Evolutionary conservation across 2,113 vertebrate species (phyloP), one percentile per base, ranked within the genome.

Genomic region (Takifugu bimaculatus): DNA sequence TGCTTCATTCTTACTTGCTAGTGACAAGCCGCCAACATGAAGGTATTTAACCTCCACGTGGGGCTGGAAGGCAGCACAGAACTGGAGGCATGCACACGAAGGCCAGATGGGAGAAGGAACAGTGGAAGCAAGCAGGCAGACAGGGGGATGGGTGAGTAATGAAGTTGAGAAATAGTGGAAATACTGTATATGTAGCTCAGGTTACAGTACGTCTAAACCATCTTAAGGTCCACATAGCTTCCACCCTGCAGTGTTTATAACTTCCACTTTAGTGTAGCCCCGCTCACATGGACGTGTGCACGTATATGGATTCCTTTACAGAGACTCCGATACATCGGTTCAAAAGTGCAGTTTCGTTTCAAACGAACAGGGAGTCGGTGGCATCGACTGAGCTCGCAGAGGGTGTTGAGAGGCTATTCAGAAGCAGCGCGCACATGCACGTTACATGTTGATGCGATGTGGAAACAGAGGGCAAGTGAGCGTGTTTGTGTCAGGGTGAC

Each of bases 311-410:
- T 74, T 78, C 60, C 76, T 80, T 78, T 70, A 77, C 58, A 77
- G 61, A 65, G 67, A 70, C 60, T 87, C 80, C 74, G 78, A 72
- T 68, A 75, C 67, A 59, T 62, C 13, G 52, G 74, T 60, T 83
- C 73, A 80, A 72, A 85, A 85, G 84, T 81, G 72, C 74, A 79
- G 70, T 81, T 81, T 79, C 78, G 81, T 79, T 83, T 73, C 69
- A 77, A 77, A 61, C 63, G 32, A 49, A 56, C 64, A 77, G 75
- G 64, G 59, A 85, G 69, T 70, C 64, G 60, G 60, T 79, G 75
- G 63, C 75, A 73, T 81, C 72, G 68, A 59, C 75, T 83, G 47
- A 73, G 63, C 62, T 72, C 78, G 82, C 82, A 78, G 78, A 86
- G 54, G 74, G 77, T 72, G 79, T 50, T 58, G 75, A 86, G 70